These are phyloP conservation scores for Phoenicopterus ruber DNA, from an alignment of 2,113 vertebrate species.

Conservation along the genomic window DNA sequence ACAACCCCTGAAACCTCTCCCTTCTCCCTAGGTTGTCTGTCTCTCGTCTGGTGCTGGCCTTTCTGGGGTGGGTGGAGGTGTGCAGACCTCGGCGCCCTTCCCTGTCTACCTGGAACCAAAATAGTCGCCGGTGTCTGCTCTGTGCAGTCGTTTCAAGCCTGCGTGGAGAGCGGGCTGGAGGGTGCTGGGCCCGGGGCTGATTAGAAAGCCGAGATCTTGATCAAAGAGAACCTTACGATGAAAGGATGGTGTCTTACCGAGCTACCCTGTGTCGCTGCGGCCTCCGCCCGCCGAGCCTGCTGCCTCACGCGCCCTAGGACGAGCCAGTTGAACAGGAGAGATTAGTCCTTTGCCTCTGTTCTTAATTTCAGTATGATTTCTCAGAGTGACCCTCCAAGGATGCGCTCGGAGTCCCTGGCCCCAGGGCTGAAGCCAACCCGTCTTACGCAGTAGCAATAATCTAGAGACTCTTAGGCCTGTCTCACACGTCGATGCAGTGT, in stretches of 20 bases:
- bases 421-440: background rate
- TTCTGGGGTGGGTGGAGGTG: background rate
- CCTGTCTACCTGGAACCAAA: background rate
- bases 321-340: background rate
- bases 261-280: background rate
- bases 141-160: rapidly evolving
- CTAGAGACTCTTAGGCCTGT: background rate
- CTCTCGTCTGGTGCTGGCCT: background rate
- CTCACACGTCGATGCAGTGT: background rate
- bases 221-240: background rate
- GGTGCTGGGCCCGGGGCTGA: background rate
- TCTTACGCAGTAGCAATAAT: constrained; percentile 33
- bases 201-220: background rate
- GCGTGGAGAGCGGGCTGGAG: background rate
- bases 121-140: rapidly evolving
- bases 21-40: background rate
- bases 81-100: background rate
- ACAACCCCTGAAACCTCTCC: background rate
- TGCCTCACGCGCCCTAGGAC: background rate
- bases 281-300: background rate
- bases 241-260: background rate
- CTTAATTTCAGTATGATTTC: background rate
- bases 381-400: background rate
- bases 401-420: background rate
- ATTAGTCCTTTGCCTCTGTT: background rate